Evolutionary conservation across 1,140 invertebrate species (phyloP).

Genomic region (Cyclina sinensis): DNA sequence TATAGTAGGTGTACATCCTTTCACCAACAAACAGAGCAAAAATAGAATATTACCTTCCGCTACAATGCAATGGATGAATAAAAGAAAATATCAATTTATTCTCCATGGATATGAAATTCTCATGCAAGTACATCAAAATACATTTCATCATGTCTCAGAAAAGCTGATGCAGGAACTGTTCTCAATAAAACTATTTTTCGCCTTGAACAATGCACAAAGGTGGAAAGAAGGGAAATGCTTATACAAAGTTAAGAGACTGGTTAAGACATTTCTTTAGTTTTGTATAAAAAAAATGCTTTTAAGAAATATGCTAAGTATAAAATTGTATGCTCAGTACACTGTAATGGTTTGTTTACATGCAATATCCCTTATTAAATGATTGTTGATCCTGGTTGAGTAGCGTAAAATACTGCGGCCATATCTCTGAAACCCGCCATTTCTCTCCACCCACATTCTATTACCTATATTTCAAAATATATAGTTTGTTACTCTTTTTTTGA

Average conservation of each 20-base stretch:
- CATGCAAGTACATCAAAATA: not conserved
- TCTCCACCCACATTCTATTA: conserved; percentile 4
- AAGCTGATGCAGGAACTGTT: not conserved
- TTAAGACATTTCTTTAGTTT: no score
- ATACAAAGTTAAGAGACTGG: no score
- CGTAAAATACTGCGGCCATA: conserved; percentile 44
- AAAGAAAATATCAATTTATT: conserved; percentile 33
- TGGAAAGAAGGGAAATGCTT: not conserved
- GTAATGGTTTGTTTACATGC: conserved; percentile 25
- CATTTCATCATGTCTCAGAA: not conserved
- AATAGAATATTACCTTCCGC: conserved; percentile 59
- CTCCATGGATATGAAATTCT: not conserved
- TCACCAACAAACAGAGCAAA: not conserved
- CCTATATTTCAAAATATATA: conserved; percentile 13
- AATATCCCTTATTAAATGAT: conserved; percentile 36
- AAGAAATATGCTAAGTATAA: not conserved
- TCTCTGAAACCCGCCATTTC: conserved; percentile 31
- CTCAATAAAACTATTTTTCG: not conserved
- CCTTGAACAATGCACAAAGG: not conserved
- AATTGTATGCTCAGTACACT: not conserved
- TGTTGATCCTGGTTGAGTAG: conserved; percentile 25
- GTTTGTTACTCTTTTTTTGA: no score
- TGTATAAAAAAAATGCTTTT: not conserved
- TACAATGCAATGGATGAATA: conserved; percentile 43
- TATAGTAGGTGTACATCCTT: no score